A percentile compares a stretch with the other conserved stretches of the same genome.
These are phyloP conservation scores for Drosophila meridionalis DNA, from an alignment of 2,888 invertebrate genomes.

Conservation along the genomic window DNA sequence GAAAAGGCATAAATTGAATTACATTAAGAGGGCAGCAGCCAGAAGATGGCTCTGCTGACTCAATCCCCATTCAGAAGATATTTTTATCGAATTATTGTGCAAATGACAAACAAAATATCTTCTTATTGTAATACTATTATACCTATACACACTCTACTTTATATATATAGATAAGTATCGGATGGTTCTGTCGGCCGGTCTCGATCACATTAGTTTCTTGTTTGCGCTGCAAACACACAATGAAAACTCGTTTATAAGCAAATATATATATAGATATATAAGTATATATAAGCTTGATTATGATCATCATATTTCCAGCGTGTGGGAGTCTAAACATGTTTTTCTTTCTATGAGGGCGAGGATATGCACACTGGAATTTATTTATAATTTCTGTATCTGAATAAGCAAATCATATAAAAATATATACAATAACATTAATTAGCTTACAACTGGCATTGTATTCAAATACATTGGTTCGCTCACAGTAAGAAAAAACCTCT, in stretches of 20 bases:
- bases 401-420: not conserved
- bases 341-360: not conserved
- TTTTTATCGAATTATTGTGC: constrained; percentile 20
- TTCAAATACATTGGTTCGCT: constrained; percentile 4
- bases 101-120: constrained; percentile 37
- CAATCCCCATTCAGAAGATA: constrained; percentile 28
- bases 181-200: constrained; percentile 38
- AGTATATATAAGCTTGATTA: constrained; percentile 27
- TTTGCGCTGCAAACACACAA: constrained; percentile 31
- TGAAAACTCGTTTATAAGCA: constrained; percentile 54
- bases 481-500: constrained; percentile 4
- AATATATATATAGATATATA: constrained; percentile 8
- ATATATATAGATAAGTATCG: constrained; percentile 19
- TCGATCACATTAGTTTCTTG: constrained; percentile 41
- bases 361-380: constrained; percentile 1
- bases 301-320: constrained; percentile 22
- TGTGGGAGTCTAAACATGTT: constrained; percentile 46
- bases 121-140: not conserved
- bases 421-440: constrained; percentile 10
- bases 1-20: constrained; percentile 66
- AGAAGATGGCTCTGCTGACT: constrained; percentile 48
- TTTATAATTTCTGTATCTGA: not conserved
- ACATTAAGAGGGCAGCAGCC: constrained; percentile 66
- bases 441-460: not conserved
- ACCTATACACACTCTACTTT: not conserved